A percentile compares a stretch with the other conserved stretches of the same genome.
phyloP scores from a whole-genome alignment of 2,113 vertebrate species.

The Mugil cephalus region DNA sequence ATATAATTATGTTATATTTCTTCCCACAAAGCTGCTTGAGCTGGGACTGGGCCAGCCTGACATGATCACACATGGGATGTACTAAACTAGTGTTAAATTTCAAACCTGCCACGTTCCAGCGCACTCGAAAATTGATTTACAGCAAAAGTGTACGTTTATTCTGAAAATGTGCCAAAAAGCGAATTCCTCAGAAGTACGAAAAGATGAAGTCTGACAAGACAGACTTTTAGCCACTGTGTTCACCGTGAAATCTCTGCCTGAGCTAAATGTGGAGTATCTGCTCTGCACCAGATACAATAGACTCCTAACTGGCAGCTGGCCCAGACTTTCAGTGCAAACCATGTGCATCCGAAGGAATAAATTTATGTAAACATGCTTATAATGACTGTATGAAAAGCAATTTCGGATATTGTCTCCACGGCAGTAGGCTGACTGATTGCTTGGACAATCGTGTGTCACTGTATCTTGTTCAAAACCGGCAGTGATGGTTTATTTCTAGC shows the following conservation, averaged over 20 bases:
- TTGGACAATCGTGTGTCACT: no score
- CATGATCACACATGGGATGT: constrained; percentile 35
- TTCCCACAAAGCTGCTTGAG: constrained; percentile 40
- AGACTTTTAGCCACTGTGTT: neutral
- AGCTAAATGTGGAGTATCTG: constrained; percentile 2
- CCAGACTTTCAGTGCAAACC: neutral
- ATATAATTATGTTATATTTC: constrained; percentile 43
- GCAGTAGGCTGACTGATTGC: neutral
- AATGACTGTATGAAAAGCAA: neutral
- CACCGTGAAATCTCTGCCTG: constrained; percentile 1
- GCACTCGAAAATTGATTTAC: neutral
- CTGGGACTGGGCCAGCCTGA: constrained; percentile 22
- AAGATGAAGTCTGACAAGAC: neutral
- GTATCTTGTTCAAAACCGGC: neutral
- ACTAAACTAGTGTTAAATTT: constrained; percentile 29
- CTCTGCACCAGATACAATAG: neutral
- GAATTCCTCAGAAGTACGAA: constrained; percentile 1
- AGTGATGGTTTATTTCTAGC: neutral
- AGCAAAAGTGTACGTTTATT: constrained; percentile 2
- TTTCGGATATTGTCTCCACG: neutral
- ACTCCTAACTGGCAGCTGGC: neutral
- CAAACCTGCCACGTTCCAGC: constrained; percentile 5
- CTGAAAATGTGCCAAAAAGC: neutral
- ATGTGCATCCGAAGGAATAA: constrained; percentile 11
- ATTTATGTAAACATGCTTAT: neutral